phyloP scores from a whole-genome alignment of 2,797 vertebrate genomes.

The Paratrypauchen microcephalus region DNA sequence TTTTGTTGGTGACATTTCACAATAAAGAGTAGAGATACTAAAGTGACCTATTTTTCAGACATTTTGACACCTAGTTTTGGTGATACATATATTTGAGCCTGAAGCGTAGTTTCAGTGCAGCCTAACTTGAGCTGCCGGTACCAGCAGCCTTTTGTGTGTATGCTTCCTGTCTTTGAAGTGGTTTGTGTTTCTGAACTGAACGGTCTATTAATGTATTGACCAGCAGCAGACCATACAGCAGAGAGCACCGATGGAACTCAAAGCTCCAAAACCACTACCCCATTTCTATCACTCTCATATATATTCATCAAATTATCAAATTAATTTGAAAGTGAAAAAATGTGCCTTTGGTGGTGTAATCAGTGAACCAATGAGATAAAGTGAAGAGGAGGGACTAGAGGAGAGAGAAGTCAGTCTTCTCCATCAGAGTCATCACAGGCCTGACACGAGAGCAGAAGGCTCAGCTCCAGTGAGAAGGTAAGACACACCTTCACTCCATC shows the following conservation, averaged over 20 bases:
- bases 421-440: constrained; percentile 63
- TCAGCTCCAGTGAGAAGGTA: constrained; percentile 52
- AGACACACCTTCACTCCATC: constrained; percentile 8
- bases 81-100: constrained; percentile 48
- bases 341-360: constrained; percentile 25
- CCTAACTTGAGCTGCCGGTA: constrained; percentile 29
- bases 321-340: constrained; percentile 12
- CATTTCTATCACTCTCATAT: constrained; percentile 23
- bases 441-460: constrained; percentile 30
- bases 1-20: constrained; percentile 1
- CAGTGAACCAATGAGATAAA: constrained; percentile 53
- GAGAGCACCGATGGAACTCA: constrained; percentile 6
- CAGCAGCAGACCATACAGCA: constrained; percentile 34
- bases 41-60: constrained; percentile 42
- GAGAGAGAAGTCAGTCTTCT: constrained; percentile 66
- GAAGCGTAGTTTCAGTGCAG: constrained; percentile 44
- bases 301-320: no score
- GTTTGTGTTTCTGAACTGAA: constrained; percentile 43
- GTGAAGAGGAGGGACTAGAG: constrained; percentile 69
- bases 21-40: constrained; percentile 8
- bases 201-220: constrained; percentile 55
- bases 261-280: constrained; percentile 32
- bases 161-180: constrained; percentile 69
- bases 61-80: constrained; percentile 30
- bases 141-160: constrained; percentile 32